A percentile compares a stretch with the other conserved stretches of the same genome.
Evolutionary conservation across 2,113 vertebrate species (phyloP).

Genomic region (Abramis brama): DNA sequence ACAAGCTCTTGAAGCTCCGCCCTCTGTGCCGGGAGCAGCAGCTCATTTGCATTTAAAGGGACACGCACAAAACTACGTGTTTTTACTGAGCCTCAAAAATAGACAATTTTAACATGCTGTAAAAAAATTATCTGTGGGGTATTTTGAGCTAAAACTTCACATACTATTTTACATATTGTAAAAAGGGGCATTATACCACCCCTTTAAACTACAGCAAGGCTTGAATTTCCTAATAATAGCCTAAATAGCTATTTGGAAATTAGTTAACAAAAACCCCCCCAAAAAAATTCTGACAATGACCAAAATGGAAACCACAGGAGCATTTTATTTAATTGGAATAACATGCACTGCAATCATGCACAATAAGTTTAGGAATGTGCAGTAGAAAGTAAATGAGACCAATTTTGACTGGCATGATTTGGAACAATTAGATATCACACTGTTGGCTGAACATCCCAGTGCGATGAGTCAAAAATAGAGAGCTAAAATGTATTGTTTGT

Average conservation of each 20-base stretch:
- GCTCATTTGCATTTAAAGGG: too few species aligned
- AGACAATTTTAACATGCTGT: too few species aligned
- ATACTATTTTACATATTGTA: too few species aligned
- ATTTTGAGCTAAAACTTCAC: too few species aligned
- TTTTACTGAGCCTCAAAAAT: too few species aligned
- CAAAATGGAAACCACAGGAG: not conserved
- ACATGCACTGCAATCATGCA: not conserved
- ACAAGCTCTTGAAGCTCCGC: too few species aligned
- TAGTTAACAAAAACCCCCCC: not conserved
- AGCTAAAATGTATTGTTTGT: not conserved
- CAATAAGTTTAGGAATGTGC: not conserved
- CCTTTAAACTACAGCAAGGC: too few species aligned
- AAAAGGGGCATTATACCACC: too few species aligned
- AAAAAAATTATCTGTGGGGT: too few species aligned
- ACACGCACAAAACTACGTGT: too few species aligned
- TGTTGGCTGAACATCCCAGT: not conserved
- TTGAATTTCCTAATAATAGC: too few species aligned
- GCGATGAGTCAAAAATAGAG: not conserved
- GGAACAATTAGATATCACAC: not conserved
- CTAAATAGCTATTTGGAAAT: not conserved
- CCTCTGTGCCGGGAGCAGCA: too few species aligned
- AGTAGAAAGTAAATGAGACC: not conserved
- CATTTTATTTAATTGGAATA: not conserved
- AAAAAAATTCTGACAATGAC: not conserved
- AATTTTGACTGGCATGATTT: not conserved